Conservation (phyloP, 2,113 vertebrate genomes). For the Piprites chloris region DNA sequence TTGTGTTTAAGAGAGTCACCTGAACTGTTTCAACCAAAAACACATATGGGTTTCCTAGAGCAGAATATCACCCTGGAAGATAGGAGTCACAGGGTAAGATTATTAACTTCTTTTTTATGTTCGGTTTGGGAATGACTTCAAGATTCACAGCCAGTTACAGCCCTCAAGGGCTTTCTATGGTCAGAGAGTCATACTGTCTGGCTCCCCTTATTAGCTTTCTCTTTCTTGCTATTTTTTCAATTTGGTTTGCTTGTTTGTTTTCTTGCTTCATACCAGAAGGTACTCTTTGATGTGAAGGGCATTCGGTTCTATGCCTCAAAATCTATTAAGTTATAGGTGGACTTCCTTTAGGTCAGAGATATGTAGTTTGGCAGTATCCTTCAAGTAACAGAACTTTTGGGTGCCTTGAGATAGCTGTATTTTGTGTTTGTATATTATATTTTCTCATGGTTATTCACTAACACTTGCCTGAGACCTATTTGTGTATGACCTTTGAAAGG, state of each 20-base stretch:
- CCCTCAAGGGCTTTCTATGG: slow-evolving; percentile 20
- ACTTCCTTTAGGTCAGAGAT: neutral
- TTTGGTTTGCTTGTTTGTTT: neutral
- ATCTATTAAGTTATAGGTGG: neutral
- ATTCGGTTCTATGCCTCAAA: neutral
- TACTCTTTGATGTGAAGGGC: slow-evolving; percentile 32
- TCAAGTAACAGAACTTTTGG: neutral
- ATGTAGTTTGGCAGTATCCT: neutral
- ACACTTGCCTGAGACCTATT: neutral
- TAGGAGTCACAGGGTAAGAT: neutral
- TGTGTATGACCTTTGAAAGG: neutral
- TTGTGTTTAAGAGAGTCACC: neutral
- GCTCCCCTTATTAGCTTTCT: slow-evolving; percentile 39
- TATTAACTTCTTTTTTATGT: neutral
- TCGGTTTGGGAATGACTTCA: neutral
- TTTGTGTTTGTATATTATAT: neutral
- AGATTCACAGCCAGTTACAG: neutral
- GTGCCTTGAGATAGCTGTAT: neutral
- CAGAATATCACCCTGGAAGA: neutral
- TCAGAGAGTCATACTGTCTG: slow-evolving; percentile 29
- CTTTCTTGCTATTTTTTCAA: slow-evolving; percentile 34
- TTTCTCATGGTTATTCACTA: neutral
- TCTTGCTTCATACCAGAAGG: neutral
- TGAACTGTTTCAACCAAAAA: neutral
- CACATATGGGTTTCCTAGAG: neutral